Evolutionary conservation across 1,140 invertebrate species (phyloP).

Genomic region (Heliothis subflexa): DNA sequence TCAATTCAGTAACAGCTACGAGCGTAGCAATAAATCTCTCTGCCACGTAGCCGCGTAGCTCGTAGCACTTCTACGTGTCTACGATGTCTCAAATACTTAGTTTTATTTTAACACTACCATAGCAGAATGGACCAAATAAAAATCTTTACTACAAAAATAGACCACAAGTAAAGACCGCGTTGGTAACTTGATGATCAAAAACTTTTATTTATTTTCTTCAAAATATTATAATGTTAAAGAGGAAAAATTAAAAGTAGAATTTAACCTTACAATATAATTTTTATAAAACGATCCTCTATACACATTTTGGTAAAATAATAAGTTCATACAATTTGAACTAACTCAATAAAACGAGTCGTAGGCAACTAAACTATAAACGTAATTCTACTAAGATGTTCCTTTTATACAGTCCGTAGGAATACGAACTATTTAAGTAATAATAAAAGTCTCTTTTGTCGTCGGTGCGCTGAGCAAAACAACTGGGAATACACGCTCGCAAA

Average conservation of each 20-base stretch:
- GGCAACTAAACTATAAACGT: not conserved
- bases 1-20: conserved; percentile 39
- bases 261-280: too few species aligned
- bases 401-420: conserved; percentile 2
- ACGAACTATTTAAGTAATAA: conserved; percentile 30
- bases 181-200: not conserved
- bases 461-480: conserved; percentile 16
- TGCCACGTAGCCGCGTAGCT: conserved; percentile 48
- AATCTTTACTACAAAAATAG: too few species aligned
- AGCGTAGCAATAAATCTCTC: conserved; percentile 45
- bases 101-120: conserved; percentile 46
- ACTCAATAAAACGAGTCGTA: not conserved
- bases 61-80: conserved; percentile 50
- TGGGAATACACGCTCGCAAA: conserved; percentile 33
- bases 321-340: not conserved
- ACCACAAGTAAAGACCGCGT: too few species aligned
- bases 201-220: not conserved
- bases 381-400: not conserved
- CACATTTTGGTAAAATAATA: not conserved
- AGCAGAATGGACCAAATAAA: conserved; percentile 19
- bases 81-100: conserved; percentile 47
- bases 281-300: too few species aligned
- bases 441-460: conserved; percentile 35
- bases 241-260: not conserved
- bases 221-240: not conserved